Base-by-base conservation (phyloP, 64 coral and sea anemone species). In the Pocillopora damicornis region DNA sequence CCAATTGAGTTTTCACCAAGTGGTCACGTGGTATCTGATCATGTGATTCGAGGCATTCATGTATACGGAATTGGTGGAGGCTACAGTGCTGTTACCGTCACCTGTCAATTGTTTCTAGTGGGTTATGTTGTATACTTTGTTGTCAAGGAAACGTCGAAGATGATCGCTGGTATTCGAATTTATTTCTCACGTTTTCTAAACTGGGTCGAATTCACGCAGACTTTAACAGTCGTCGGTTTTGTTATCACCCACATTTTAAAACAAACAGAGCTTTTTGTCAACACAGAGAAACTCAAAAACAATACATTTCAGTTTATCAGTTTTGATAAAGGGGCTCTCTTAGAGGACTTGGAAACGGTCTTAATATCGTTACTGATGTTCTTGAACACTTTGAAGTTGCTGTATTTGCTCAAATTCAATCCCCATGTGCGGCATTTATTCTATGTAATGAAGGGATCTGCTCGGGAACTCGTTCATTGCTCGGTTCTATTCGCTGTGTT, bases 321-420 rank as follows among this genome's bases (percentile, higher is more conserved):
- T 14, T 90, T 90, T 23, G 89, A 90, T 18, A 56, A 37, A 61
- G 60, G 74, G 2, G 89, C 76, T 64, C 9, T 83, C 9, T 13
- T 90, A 7, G 59, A 90, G 56, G 59, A 75, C 60, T 76, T 64
- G 11, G 80, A 83, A 34, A 73, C 73, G 38, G 66, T 58, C 1
- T 60, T 90, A 13, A 18, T 90, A 12, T 69, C 89, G 13, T 42
- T 90, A 11, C 42, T 90, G 23, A 85, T 90, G 57, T 90, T 90
- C 59, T 84, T 90, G 58, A 90, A 90, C 79, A 90, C 89, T 1
- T 34, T 85, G 20, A 90, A 90, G 73, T 61, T 90, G 26, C 79
- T 90, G 30, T 62, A 75, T 14, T 71, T 75, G 30, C n/a, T 82
- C 7, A 72, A 63, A 58, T 90, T 90, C 35, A 80, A 80, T 25